Base-by-base conservation (phyloP, 2,113 vertebrate genomes). In the Anhinga anhinga region DNA sequence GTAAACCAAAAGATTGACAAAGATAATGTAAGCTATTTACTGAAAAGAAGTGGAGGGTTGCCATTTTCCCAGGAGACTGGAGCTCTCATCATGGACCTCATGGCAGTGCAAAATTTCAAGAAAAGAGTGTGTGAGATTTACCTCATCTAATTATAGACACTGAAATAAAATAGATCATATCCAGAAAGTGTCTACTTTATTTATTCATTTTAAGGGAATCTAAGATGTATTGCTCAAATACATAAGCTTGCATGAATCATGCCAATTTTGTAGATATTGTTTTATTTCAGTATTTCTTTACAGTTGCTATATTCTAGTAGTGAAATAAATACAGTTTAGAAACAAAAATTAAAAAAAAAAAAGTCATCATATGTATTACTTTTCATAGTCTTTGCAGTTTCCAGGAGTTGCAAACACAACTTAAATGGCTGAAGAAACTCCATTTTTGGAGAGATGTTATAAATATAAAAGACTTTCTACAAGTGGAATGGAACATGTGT, bases 361-460 rank as follows among this genome's bases (percentile, higher is more conserved):
- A n/a, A n/a, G n/a, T 15, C 2, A 25, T 50, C 0, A 38, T 13
- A 53, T 10, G 0, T 74, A 14, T 29, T 70, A 3, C 6, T 83
- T 86, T 86, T 77, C 13, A 16, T 88, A 32, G n/a, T n/a, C 2
- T 34, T 15, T 56, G 1, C 5, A 50, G 11, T 72, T 90, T 90
- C 8, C 17, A 71, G 14, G 19, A 53, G 10, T 30, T 79, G 42
- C 9, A 32, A 82, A 79, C 27, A 10, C 14, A 71, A n/a, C 25
- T 40, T 52, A 63, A 82, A 71, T 8, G n/a, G 6, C 3, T 79
- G 32, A 74, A 82, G 20, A 58, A 78, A 38, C 12, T 50, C 63
- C 2, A 10, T 63, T 76, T 91, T 81, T 49, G 27, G 12, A 89
- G 34, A 65, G 4, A 34, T 85, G 13, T 13, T 78, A 16, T 21